Percentiles rank a stretch among this genome's conserved stretches.
These are phyloP conservation scores for Menidia beryllina DNA, from an alignment of 2,113 vertebrate genomes.

Conservation along the genomic window DNA sequence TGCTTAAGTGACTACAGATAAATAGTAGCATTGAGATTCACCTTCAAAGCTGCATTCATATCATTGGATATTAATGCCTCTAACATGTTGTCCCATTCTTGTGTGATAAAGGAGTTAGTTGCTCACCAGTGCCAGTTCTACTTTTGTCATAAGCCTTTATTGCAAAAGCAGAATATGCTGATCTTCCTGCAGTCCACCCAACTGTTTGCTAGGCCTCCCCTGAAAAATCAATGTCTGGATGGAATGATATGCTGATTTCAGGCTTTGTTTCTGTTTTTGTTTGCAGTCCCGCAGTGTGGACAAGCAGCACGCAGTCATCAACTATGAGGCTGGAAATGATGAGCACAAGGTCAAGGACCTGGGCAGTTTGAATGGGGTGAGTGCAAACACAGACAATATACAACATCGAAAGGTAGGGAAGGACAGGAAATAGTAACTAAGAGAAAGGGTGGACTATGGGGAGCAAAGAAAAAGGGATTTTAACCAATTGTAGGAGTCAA, in stretches of 20 bases:
- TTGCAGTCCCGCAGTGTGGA: constrained; percentile 96
- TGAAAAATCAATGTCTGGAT: too few species aligned
- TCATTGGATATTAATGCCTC: constrained; percentile 19
- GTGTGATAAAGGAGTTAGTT: too few species aligned
- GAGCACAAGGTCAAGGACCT: constrained; percentile 97
- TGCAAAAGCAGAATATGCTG: too few species aligned
- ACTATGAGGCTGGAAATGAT: constrained; percentile 91
- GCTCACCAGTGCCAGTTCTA: too few species aligned
- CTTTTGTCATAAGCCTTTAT: too few species aligned
- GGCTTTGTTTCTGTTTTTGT: constrained; percentile 36
- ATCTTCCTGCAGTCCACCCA: too few species aligned
- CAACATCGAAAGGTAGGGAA: neutral
- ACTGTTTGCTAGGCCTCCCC: too few species aligned
- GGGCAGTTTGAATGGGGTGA: constrained; percentile 97
- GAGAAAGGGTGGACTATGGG: neutral
- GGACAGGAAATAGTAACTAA: constrained; percentile 9
- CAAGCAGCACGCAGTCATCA: constrained; percentile 97
- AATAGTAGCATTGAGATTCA: constrained; percentile 9
- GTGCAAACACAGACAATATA: constrained; percentile 55
- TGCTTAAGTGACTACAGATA: constrained; percentile 15
- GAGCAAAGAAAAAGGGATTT: too few species aligned
- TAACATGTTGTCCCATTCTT: neutral
- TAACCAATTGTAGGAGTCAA: too few species aligned
- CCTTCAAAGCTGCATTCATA: constrained; percentile 33
- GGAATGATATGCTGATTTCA: too few species aligned